These are phyloP conservation scores for Formica aserva DNA, from an alignment of 2,888 invertebrate species.

Conservation along the genomic window DNA sequence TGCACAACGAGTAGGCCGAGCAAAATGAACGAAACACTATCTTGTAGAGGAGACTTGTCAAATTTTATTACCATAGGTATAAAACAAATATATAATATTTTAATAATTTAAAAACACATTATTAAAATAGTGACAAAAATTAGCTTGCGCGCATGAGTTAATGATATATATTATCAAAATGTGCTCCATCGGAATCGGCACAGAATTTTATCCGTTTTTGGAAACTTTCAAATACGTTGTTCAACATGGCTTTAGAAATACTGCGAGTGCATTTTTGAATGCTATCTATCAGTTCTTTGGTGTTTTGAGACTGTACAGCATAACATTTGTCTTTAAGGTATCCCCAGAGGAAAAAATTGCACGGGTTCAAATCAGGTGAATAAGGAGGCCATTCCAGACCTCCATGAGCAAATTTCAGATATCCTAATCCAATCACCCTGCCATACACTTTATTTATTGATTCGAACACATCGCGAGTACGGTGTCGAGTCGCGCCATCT, in stretches of 20 bases:
- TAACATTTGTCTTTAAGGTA: neutral
- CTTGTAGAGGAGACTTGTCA: neutral
- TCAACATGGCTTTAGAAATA: neutral
- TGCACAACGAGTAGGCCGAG: neutral
- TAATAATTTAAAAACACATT: slow-evolving; percentile 7
- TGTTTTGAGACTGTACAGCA: neutral
- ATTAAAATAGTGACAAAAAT: neutral
- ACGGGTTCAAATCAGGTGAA: neutral
- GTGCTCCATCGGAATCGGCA: neutral
- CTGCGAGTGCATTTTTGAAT: no score
- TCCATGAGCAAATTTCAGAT: neutral
- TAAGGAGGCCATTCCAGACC: neutral
- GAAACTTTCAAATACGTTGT: neutral
- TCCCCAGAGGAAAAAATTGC: neutral
- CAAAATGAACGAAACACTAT: neutral
- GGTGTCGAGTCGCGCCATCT: neutral
- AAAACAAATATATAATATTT: neutral
- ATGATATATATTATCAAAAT: neutral
- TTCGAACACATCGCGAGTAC: neutral
- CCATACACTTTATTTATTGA: neutral
- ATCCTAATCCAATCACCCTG: neutral
- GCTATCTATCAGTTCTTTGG: neutral
- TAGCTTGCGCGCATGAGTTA: neutral
- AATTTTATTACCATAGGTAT: neutral
- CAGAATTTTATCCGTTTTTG: neutral